A percentile compares a stretch with the other conserved stretches of the same genome.
Evolutionary conservation across 1,140 invertebrate genomes (phyloP).

Genomic region (Ips nitidus): DNA sequence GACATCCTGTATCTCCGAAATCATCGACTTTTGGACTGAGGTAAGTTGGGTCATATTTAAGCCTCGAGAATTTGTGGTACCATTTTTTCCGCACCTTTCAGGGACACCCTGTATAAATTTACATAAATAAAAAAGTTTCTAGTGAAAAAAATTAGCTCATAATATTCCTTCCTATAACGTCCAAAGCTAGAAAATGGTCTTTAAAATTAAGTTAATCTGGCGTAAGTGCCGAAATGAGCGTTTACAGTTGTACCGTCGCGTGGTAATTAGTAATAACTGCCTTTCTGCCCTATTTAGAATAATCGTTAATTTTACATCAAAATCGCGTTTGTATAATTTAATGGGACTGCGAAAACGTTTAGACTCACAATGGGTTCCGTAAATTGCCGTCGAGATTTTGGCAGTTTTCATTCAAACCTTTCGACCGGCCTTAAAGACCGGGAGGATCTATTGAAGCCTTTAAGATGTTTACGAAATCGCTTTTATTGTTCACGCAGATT

Average conservation of each 20-base stretch:
- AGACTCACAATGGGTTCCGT: slow-evolving; percentile 27
- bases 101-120: too few species aligned
- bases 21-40: too few species aligned
- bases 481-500: slow-evolving; percentile 7
- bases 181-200: neutral
- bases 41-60: too few species aligned
- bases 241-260: slow-evolving; percentile 21
- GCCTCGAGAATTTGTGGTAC: too few species aligned
- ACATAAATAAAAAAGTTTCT: too few species aligned
- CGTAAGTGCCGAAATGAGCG: slow-evolving; percentile 16
- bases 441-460: slow-evolving; percentile 14
- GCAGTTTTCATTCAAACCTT: slow-evolving; percentile 12
- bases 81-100: too few species aligned
- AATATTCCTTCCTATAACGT: neutral
- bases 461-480: slow-evolving; percentile 9
- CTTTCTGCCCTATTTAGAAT: slow-evolving; percentile 27
- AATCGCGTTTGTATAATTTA: slow-evolving; percentile 35
- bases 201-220: slow-evolving; percentile 13
- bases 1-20: too few species aligned
- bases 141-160: neutral
- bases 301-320: slow-evolving; percentile 37
- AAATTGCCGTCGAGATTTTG: slow-evolving; percentile 26
- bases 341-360: slow-evolving; percentile 21
- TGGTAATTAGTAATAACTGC: slow-evolving; percentile 36
- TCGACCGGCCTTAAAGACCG: slow-evolving; percentile 9